Percentiles rank a stretch among this genome's conserved stretches.
Evolutionary conservation across 2,113 vertebrate species (phyloP).

Genomic region (Eudyptes chrysolophus): DNA sequence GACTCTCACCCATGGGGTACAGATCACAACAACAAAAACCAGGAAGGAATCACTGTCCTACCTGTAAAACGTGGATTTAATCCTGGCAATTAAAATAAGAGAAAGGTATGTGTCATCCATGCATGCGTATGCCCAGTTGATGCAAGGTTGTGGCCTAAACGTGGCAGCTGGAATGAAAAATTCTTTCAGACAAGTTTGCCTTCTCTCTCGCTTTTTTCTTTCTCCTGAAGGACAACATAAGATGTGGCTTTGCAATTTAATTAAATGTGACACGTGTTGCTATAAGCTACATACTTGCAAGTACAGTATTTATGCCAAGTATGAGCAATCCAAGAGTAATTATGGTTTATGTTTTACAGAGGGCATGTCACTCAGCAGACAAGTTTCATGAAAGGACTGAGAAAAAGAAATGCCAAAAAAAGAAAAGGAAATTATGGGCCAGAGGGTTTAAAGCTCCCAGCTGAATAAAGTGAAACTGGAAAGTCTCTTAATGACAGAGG

Average conservation of each 20-base stretch:
- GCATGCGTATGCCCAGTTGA: not conserved
- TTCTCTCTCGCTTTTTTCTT: not conserved
- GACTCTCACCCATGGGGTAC: not conserved
- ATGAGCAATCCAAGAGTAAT: slow-evolving; percentile 55
- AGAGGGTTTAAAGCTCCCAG: slow-evolving; percentile 57
- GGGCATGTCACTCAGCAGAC: slow-evolving; percentile 57
- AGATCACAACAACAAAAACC: not conserved
- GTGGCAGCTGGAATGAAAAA: not conserved
- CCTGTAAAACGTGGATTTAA: not conserved
- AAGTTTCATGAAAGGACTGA: slow-evolving; percentile 52
- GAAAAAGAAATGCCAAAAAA: slow-evolving; percentile 38
- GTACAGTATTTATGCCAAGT: slow-evolving; percentile 60
- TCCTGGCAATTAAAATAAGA: not conserved
- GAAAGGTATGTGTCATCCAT: not conserved
- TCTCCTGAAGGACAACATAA: slow-evolving; percentile 55
- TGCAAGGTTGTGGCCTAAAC: not conserved
- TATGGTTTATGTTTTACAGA: slow-evolving; percentile 53
- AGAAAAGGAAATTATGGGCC: slow-evolving; percentile 51
- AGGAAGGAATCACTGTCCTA: not conserved
- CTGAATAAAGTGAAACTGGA: slow-evolving; percentile 35
- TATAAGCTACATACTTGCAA: slow-evolving; percentile 53
- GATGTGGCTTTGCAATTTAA: slow-evolving; percentile 35
- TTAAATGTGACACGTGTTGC: slow-evolving; percentile 57
- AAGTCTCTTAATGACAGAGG: slow-evolving; percentile 48
- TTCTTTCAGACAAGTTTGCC: slow-evolving; percentile 20